Percentiles rank a stretch among this genome's conserved stretches.
Conservation (phyloP, 2,797 vertebrate species). For the Semaprochilodus insignis region DNA sequence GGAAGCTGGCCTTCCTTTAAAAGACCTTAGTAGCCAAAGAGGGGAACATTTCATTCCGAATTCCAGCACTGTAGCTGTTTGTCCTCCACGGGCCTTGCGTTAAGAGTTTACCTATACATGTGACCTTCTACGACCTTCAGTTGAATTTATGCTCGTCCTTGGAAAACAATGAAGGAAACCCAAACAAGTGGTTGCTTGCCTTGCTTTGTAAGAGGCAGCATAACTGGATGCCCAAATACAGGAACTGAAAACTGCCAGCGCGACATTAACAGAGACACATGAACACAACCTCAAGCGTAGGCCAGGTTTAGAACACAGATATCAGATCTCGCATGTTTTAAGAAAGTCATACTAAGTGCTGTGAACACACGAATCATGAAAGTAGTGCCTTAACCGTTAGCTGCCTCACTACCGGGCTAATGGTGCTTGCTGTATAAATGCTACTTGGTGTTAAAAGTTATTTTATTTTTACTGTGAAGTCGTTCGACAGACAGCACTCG, state of each 20-base stretch:
- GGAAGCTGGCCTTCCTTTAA: conserved; percentile 40
- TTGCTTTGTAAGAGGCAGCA: not conserved
- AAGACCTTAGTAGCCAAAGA: not conserved
- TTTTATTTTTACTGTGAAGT: conserved; percentile 12
- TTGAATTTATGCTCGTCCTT: not conserved
- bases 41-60: not conserved
- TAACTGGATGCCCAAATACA: no score
- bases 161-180: not conserved
- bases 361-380: not conserved
- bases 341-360: not conserved
- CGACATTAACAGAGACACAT: not conserved
- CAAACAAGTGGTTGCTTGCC: not conserved
- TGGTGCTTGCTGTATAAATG: not conserved
- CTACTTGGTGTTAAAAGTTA: not conserved
- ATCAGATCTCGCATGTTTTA: no score
- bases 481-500: not conserved
- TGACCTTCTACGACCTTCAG: not conserved
- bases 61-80: not conserved
- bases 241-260: not conserved
- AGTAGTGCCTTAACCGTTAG: conserved; percentile 2
- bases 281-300: not conserved
- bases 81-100: not conserved
- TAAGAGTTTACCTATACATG: not conserved
- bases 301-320: not conserved
- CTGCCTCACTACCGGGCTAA: not conserved